Percentiles rank a stretch among this genome's conserved stretches.
Conservation (phyloP, 2,797 vertebrate species). For the Fistularia commersonii region DNA sequence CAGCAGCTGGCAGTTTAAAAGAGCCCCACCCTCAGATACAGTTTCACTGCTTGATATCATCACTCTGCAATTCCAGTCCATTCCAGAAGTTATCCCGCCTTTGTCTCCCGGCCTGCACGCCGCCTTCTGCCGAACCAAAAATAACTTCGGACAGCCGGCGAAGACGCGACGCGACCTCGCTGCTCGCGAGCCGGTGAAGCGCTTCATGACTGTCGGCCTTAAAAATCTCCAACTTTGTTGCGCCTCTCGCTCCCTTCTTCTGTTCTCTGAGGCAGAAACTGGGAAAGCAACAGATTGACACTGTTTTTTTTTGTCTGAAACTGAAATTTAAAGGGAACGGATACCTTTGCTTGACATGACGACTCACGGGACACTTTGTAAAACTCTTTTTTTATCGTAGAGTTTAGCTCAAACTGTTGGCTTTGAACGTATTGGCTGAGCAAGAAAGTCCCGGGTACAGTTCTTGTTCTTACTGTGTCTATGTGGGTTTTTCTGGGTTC, state of each 20-base stretch:
- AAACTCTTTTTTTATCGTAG: too few species aligned
- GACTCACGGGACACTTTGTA: too few species aligned
- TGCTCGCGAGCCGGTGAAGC: constrained; percentile 1
- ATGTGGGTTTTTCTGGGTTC: too few species aligned
- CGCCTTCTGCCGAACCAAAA: constrained; percentile 17
- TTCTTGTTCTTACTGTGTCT: too few species aligned
- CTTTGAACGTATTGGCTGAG: too few species aligned
- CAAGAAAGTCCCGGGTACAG: too few species aligned
- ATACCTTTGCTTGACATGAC: too few species aligned
- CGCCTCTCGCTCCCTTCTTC: constrained; percentile 5
- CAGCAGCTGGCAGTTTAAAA: constrained; percentile 65
- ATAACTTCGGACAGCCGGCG: constrained; percentile 18
- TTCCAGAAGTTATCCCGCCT: constrained; percentile 38
- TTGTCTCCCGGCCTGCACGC: constrained; percentile 15
- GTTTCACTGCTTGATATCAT: constrained; percentile 54
- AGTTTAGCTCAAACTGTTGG: too few species aligned
- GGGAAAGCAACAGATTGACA: too few species aligned
- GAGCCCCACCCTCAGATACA: constrained; percentile 44
- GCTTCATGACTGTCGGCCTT: constrained; percentile 6
- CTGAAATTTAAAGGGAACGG: too few species aligned
- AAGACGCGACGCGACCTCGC: constrained; percentile 15
- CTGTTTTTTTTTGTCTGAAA: too few species aligned
- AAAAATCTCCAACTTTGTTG: constrained; percentile 1
- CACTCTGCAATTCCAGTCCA: constrained; percentile 55
- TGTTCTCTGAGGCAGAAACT: too few species aligned